A percentile compares a stretch with the other conserved stretches of the same genome.
phyloP scores from a whole-genome alignment of 2,797 vertebrate species.

The Rhinichthys osculus region DNA sequence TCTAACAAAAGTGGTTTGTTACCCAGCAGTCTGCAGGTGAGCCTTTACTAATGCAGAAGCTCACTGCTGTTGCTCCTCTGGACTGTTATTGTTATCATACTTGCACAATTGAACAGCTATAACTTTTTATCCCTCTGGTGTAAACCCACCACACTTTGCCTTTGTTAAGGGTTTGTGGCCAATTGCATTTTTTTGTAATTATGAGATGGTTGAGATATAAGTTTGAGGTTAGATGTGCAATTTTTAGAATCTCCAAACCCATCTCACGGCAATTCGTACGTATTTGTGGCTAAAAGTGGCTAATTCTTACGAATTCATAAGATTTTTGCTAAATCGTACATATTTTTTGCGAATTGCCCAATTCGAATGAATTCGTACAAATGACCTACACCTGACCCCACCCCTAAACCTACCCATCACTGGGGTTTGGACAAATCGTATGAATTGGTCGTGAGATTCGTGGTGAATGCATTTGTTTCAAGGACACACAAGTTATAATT shows the following conservation, averaged over 20 bases:
- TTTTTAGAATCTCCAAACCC: neutral
- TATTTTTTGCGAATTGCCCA: no score
- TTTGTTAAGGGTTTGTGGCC: neutral
- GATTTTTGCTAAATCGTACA: no score
- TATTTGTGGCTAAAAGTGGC: no score
- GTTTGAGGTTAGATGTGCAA: neutral
- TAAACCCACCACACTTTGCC: neutral
- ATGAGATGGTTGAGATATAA: neutral
- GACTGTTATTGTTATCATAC: neutral
- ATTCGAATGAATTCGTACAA: no score
- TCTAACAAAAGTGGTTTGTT: constrained; percentile 37
- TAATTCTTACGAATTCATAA: no score
- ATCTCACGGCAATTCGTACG: no score
- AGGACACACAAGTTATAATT: neutral
- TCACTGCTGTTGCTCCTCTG: neutral
- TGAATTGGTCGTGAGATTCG: no score
- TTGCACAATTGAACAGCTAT: neutral
- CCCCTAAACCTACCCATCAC: no score
- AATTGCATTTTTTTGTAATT: constrained; percentile 3
- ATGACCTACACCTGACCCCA: no score
- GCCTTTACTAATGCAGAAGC: neutral
- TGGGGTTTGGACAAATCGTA: no score
- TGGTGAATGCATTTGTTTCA: neutral
- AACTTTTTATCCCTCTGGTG: neutral
- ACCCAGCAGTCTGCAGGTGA: constrained; percentile 19